Evolutionary conservation across 2,888 invertebrate species (phyloP), one percentile per base, ranked within the genome.

Genomic region (Lomographa bimaculata): DNA sequence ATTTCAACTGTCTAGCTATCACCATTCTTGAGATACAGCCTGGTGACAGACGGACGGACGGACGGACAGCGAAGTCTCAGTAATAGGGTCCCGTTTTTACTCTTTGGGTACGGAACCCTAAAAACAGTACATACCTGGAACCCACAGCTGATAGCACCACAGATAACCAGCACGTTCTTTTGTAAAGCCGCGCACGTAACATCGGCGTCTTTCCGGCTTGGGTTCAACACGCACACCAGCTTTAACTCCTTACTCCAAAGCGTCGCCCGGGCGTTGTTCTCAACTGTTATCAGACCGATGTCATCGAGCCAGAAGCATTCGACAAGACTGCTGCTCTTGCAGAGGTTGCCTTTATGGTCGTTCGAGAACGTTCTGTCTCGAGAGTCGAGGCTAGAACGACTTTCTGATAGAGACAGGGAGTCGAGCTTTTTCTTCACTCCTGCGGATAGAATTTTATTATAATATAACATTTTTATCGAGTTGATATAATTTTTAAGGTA

Each of bases 71-170:
- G n/a, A n/a, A n/a, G n/a, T n/a, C n/a, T n/a, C n/a, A n/a, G n/a
- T n/a, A n/a, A n/a, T n/a, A n/a, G n/a, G n/a, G n/a, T n/a, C n/a
- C n/a, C n/a, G n/a, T n/a, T n/a, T n/a, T n/a, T n/a, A n/a, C n/a
- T n/a, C n/a, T n/a, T n/a, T n/a, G n/a, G n/a, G n/a, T n/a, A n/a
- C n/a, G n/a, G n/a, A n/a, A n/a, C n/a, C n/a, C n/a, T n/a, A n/a
- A n/a, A n/a, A n/a, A n/a, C n/a, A n/a, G n/a, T n/a, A n/a, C n/a
- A 24, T 39, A 89, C 89, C 76, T 85, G 80, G 58, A 87, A 89
- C 9, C 64, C 64, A 39, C 69, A 76, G 52, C 75, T 79, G 27
- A 60, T 56, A 11, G 68, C 71, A 46, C 86, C 85, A 36, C 87
- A 89, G 7, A 89, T 64, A 7, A 81, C 83, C 1, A 90, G 60